Base-by-base conservation (phyloP, 37 sponge, comb jelly and placozoan species). In the Chondrilla cf. caribensis region DNA sequence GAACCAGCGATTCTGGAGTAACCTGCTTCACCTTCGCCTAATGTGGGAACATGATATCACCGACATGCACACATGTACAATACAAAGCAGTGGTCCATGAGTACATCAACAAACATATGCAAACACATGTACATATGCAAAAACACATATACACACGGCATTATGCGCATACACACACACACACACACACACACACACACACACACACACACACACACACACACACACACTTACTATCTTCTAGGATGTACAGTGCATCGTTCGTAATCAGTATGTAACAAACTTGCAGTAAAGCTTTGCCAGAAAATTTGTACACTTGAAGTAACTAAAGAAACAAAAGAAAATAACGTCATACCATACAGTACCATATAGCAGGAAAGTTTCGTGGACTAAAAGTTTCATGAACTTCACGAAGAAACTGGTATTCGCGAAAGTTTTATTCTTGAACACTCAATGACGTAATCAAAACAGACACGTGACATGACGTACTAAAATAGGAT, bases 241-340 rank as follows among this genome's bases (percentile, higher is more conserved):
- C 79, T 37, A 87, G 31, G 24, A 91, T 40, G 70, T 91, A 91
- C 25, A 85, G 65, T 38, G 86, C 83, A 8, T 79, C 58, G 26
- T 81, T 44, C 8, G 92, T 91, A 79, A 91, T 64, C 17, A 85
- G 75, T 0, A 85, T 28, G 43, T 80, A 91, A 43, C 76, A 73
- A 43, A 73, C 76, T 38, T 73, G 76, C 15, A 73, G 76, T 37
- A 43, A 19, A 3, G 88, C 92, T 2, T 70, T 25, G 0, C 86
- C 88, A 38, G 57, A 29, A n/a, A 85, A 88, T 1, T 72, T 81
- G 64, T 47, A 47, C 31, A 88, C 88, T 42, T 85, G 88, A 0
- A 91, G 55, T 59, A 91, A 67, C 83, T 85, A 68, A n/a, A n/a
- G n/a, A n/a, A n/a, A n/a, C n/a, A n/a, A n/a, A n/a, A n/a, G n/a